Conservation (phyloP, 2,888 invertebrate genomes). For the Melieria crassipennis region DNA sequence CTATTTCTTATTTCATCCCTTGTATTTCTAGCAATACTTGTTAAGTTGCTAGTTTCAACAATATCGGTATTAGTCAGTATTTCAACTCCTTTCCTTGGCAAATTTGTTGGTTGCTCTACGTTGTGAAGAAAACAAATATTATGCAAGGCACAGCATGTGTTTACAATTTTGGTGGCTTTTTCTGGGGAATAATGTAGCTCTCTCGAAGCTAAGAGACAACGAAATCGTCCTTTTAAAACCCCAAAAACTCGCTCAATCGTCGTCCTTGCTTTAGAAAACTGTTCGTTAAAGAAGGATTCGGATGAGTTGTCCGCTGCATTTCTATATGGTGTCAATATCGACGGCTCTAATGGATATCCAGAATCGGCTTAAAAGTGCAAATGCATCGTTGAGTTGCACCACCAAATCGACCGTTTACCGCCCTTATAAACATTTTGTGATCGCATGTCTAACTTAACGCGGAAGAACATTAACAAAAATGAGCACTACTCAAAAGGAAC, state of each 20-base stretch:
- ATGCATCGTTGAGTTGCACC: too few relatives aligned
- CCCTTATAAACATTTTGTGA: too few relatives aligned
- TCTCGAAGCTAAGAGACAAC: conserved; percentile 35
- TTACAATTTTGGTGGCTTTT: conserved; percentile 21
- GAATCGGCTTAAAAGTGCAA: too few relatives aligned
- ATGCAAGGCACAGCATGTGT: conserved; percentile 30
- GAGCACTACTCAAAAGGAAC: too few relatives aligned
- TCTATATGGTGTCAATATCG: conserved; percentile 32
- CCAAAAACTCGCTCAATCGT: conserved; percentile 30
- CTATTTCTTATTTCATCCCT: too few relatives aligned
- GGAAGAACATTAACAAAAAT: too few relatives aligned
- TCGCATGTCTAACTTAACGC: too few relatives aligned
- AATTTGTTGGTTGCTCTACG: conserved; percentile 22
- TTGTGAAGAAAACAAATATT: conserved; percentile 34
- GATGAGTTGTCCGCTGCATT: conserved; percentile 23
- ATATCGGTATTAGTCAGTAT: too few relatives aligned
- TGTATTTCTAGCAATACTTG: too few relatives aligned
- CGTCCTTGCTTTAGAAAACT: conserved; percentile 28
- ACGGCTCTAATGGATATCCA: conserved; percentile 26
- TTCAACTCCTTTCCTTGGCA: not conserved
- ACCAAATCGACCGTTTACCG: too few relatives aligned
- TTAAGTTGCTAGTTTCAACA: too few relatives aligned
- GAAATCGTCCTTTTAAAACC: conserved; percentile 30
- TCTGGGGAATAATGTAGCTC: conserved; percentile 23
- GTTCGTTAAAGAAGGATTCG: conserved; percentile 25